phyloP scores from a whole-genome alignment of 2,113 vertebrate species.

The Solenodon paradoxus region DNA sequence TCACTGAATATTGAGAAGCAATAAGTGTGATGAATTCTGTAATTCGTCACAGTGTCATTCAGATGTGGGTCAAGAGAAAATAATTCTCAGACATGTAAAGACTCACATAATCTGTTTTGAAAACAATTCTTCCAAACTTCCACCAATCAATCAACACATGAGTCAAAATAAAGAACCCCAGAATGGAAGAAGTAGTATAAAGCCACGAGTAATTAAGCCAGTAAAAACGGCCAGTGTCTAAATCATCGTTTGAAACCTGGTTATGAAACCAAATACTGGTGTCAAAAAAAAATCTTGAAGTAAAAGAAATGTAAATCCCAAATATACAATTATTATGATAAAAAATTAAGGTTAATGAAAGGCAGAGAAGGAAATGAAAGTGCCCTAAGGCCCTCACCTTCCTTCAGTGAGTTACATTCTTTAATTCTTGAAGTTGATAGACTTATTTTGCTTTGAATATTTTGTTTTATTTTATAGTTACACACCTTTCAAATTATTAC shows the following conservation, averaged over 20 bases:
- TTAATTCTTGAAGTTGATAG: background rate
- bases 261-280: constrained; percentile 1
- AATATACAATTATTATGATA: background rate
- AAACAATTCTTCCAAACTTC: constrained; percentile 20
- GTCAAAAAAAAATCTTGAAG: constrained; percentile 10
- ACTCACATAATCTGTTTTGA: constrained; percentile 13
- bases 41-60: constrained; percentile 28
- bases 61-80: constrained; percentile 49
- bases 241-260: constrained; percentile 2
- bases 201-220: constrained; percentile 36
- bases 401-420: background rate
- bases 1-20: background rate
- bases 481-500: background rate
- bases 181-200: background rate
- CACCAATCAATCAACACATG: constrained; percentile 23
- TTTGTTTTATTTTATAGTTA: background rate
- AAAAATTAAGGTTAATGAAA: background rate
- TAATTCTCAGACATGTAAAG: constrained; percentile 54
- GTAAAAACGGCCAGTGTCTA: constrained; percentile 12
- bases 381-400: background rate
- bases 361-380: background rate
- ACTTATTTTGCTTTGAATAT: background rate
- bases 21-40: constrained; percentile 42
- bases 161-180: constrained; percentile 53
- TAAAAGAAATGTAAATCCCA: background rate